phyloP scores from a whole-genome alignment of 2,888 invertebrate genomes.

The Cheilosia impressa region DNA sequence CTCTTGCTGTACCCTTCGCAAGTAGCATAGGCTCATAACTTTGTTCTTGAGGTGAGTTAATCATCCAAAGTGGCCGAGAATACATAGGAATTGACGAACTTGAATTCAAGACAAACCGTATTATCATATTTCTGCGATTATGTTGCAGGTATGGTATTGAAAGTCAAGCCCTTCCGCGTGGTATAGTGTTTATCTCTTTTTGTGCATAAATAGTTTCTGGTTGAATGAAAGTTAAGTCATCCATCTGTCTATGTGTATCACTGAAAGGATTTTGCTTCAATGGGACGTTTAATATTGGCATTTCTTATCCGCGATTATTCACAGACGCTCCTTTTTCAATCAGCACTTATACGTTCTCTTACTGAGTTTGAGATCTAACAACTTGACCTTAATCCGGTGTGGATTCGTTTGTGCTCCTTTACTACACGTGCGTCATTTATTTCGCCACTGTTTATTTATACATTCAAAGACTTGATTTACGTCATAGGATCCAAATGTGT shows the following conservation, averaged over 20 bases:
- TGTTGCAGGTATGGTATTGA: neutral
- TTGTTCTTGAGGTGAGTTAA: constrained; percentile 5
- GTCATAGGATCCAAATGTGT: constrained; percentile 32
- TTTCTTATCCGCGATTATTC: too few relatives aligned
- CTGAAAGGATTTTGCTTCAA: neutral
- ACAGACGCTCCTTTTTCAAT: neutral
- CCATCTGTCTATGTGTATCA: too few relatives aligned
- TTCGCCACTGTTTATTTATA: constrained; percentile 2
- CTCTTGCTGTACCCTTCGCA: neutral
- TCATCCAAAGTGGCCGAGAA: constrained; percentile 26
- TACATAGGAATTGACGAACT: neutral
- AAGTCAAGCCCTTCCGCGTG: neutral
- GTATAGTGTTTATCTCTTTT: neutral
- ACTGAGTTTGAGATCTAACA: neutral
- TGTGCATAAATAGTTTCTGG: neutral
- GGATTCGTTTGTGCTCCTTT: constrained; percentile 5
- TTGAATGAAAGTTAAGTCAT: too few relatives aligned
- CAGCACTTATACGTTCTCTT: neutral
- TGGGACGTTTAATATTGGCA: too few relatives aligned
- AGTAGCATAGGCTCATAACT: neutral
- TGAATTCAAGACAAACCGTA: constrained; percentile 12
- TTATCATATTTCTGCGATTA: constrained; percentile 18
- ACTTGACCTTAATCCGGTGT: constrained; percentile 47
- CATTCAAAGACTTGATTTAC: constrained; percentile 16
- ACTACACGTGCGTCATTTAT: neutral